phyloP scores from a whole-genome alignment of 2,113 vertebrate genomes.

The Candoia aspera region DNA sequence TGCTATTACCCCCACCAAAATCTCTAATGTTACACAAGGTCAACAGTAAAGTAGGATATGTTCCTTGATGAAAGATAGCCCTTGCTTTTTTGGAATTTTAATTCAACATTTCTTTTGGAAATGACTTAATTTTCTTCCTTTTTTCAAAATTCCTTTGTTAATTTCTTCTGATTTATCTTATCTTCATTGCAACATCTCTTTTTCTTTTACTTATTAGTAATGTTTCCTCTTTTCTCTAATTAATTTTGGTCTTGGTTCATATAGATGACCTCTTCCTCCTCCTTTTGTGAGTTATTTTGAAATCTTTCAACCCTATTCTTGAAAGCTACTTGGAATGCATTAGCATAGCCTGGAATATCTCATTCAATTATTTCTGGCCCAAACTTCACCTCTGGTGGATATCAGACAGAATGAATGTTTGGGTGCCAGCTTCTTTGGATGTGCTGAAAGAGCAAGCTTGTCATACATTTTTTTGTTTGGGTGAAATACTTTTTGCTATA shows the following conservation, averaged over 20 bases:
- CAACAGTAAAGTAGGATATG: neutral
- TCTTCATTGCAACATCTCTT: neutral
- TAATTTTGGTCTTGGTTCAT: neutral
- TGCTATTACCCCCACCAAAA: neutral
- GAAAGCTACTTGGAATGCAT: neutral
- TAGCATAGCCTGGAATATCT: neutral
- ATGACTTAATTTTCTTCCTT: neutral
- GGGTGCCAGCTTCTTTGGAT: conserved; percentile 53
- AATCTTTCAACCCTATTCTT: neutral
- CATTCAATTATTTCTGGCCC: neutral
- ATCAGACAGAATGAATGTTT: conserved; percentile 56
- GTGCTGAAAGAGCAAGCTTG: conserved; percentile 58
- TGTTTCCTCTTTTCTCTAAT: neutral
- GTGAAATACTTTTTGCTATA: neutral
- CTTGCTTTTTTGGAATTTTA: neutral
- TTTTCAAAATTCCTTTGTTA: neutral
- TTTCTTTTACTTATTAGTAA: neutral
- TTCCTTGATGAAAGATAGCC: neutral
- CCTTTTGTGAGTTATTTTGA: neutral
- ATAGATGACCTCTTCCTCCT: neutral
- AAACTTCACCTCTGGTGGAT: neutral
- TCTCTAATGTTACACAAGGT: neutral
- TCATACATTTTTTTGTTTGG: conserved; percentile 59
- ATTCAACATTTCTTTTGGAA: neutral
- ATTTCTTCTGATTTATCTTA: neutral